These are phyloP conservation scores for Eristalinus sepulchralis DNA, from an alignment of 2,888 invertebrate species.

Conservation along the genomic window DNA sequence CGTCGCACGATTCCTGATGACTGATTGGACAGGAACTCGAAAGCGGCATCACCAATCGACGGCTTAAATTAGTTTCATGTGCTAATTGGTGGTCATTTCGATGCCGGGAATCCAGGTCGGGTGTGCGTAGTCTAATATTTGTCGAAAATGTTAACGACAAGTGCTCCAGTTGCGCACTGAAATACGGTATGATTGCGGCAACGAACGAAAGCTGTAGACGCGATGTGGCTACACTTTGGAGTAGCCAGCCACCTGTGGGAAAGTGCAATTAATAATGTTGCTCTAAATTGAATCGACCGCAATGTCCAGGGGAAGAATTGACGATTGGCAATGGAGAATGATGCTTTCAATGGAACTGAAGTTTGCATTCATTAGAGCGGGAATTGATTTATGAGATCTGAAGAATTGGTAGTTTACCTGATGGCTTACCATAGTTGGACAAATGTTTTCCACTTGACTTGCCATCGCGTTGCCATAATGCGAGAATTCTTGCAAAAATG, in stretches of 20 bases:
- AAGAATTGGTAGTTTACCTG: not conserved
- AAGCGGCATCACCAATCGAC: slow-evolving; percentile 45
- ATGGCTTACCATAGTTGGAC: too few species aligned
- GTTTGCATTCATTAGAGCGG: not conserved
- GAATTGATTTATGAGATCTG: not conserved
- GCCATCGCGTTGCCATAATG: too few species aligned
- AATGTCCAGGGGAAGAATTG: not conserved
- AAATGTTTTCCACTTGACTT: too few species aligned
- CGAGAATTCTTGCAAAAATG: too few species aligned
- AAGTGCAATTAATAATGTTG: not conserved
- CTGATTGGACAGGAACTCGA: slow-evolving; percentile 28
- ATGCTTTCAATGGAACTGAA: not conserved
- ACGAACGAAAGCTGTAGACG: not conserved
- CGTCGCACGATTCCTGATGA: slow-evolving; percentile 27
- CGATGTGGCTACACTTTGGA: not conserved
- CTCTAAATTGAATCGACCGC: not conserved
- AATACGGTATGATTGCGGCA: not conserved
- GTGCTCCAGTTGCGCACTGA: slow-evolving; percentile 25
- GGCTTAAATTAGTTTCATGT: slow-evolving; percentile 60
- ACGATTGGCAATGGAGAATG: not conserved
- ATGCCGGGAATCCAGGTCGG: slow-evolving; percentile 57
- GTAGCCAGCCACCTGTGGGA: not conserved
- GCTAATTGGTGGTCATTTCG: slow-evolving; percentile 58
- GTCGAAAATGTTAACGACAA: slow-evolving; percentile 28
- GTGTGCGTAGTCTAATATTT: slow-evolving; percentile 42